Evolutionary conservation across 2,888 invertebrate genomes (phyloP), one percentile per base, ranked within the genome.

Genomic region (Orthosia incerta): DNA sequence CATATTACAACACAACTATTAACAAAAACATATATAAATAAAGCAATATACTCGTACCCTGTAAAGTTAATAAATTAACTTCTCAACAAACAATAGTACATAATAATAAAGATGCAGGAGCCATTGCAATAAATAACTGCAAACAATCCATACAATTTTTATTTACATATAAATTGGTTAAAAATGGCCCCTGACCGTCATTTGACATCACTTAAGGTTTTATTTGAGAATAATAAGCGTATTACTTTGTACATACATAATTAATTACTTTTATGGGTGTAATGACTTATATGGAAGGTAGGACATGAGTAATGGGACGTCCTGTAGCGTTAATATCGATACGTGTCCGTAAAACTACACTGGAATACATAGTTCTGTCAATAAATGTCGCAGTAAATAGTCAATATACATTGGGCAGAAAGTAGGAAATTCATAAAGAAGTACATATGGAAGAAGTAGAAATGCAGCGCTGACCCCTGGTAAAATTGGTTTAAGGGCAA

Each of bases 131-230:
- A 91, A 91, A 92, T 89, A 85, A 86, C 85, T 74, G 80, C 23
- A 74, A 70, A 80, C 83, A 89, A 90, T 91, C 89, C 89, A 92
- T 91, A 88, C 87, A 83, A 80, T 79, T 83, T 88, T 88, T 89
- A 91, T 94, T 92, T 89, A 87, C 92, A 93, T 94, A 87, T 90
- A 91, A 91, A 94, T 92, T 83, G 87, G 66, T 86, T 88, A 85
- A 89, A 89, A 90, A 91, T 85, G 86, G 85, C 84, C 82, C 80
- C 74, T 77, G 85, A 85, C 84, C 83, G 81, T 81, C 82, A 84
- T 87, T 88, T 86, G 77, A 77, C 74, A 66, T 67, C 81, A 82
- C 77, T 86, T 83, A 79, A 69, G 70, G 51, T 70, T 62, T 74
- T 85, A 82, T 80, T 71, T 69, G 59, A 68, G 75, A 76, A 87